Evolutionary conservation across 2,797 vertebrate species (phyloP).

Genomic region (Sebastolobus alascanus): DNA sequence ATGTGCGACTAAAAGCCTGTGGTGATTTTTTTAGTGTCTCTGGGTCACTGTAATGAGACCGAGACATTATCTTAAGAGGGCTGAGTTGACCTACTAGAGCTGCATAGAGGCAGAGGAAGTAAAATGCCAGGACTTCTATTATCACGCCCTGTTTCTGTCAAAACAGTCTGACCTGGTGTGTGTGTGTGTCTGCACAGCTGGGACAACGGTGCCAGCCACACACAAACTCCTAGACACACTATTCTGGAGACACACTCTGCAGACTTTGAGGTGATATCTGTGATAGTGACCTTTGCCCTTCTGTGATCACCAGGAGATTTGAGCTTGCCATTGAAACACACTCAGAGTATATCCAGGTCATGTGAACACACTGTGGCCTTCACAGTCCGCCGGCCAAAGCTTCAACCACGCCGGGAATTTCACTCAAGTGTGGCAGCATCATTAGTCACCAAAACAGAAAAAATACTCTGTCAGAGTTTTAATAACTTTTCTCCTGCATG

Average conservation of each 20-base stretch:
- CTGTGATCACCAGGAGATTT: slow-evolving; percentile 29
- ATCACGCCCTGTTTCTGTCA: slow-evolving; percentile 72
- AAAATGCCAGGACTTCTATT: slow-evolving; percentile 61
- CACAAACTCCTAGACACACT: slow-evolving; percentile 27
- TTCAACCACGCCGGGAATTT: slow-evolving; percentile 78
- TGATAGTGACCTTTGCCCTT: slow-evolving; percentile 54
- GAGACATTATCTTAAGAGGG: slow-evolving; percentile 53
- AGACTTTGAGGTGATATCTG: slow-evolving; percentile 40
- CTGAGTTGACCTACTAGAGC: slow-evolving; percentile 37
- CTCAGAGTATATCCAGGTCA: slow-evolving; percentile 4
- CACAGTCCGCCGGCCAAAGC: slow-evolving; percentile 71
- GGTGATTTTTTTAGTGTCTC: slow-evolving; percentile 42
- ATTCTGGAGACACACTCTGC: slow-evolving; percentile 15
- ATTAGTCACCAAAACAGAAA: slow-evolving; percentile 67
- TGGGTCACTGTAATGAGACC: slow-evolving; percentile 44
- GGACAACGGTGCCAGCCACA: slow-evolving; percentile 34
- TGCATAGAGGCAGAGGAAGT: slow-evolving; percentile 21
- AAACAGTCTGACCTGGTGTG: slow-evolving; percentile 52
- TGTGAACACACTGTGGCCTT: slow-evolving; percentile 58
- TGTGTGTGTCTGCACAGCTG: slow-evolving; percentile 40
- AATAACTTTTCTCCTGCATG: slow-evolving; percentile 55
- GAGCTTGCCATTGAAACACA: slow-evolving; percentile 23
- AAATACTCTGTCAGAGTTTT: slow-evolving; percentile 59
- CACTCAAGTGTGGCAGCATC: slow-evolving; percentile 65
- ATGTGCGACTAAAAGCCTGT: slow-evolving; percentile 49